Percentiles rank a stretch among this genome's conserved stretches.
Conservation (phyloP, 1,140 invertebrate species). For the Eumeta japonica region DNA sequence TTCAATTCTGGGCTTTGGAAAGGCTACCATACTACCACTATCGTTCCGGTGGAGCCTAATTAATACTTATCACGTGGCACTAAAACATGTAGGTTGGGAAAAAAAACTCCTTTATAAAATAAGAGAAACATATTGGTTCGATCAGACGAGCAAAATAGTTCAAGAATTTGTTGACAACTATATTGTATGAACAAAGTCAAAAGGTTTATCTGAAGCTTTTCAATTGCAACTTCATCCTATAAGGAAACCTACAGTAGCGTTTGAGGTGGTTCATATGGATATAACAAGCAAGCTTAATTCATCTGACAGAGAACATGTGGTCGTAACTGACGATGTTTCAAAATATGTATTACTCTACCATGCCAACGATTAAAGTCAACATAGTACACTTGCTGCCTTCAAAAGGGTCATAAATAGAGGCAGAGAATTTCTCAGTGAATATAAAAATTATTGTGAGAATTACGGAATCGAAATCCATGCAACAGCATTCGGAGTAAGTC, state of each 20-base stretch:
- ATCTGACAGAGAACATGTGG: constrained; percentile 5
- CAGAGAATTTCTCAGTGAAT: not conserved
- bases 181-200: constrained; percentile 12
- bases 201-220: constrained; percentile 10
- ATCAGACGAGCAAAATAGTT: not conserved
- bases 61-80: constrained; percentile 14
- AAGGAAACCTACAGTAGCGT: constrained; percentile 5
- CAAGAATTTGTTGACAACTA: constrained; percentile 5
- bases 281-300: constrained; percentile 3
- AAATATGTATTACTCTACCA: no score
- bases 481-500: no score
- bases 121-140: constrained; percentile 6
- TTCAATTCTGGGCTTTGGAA: no score
- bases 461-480: no score
- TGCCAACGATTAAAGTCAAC: no score
- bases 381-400: constrained; percentile 6
- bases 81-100: constrained; percentile 14
- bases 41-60: constrained; percentile 8
- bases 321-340: no score
- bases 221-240: constrained; percentile 9
- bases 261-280: constrained; percentile 6
- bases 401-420: not conserved
- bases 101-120: constrained; percentile 9
- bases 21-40: no score
- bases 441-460: constrained; percentile 1